Evolutionary conservation across 2,113 vertebrate species (phyloP).

Genomic region (Bubo blakistoni): DNA sequence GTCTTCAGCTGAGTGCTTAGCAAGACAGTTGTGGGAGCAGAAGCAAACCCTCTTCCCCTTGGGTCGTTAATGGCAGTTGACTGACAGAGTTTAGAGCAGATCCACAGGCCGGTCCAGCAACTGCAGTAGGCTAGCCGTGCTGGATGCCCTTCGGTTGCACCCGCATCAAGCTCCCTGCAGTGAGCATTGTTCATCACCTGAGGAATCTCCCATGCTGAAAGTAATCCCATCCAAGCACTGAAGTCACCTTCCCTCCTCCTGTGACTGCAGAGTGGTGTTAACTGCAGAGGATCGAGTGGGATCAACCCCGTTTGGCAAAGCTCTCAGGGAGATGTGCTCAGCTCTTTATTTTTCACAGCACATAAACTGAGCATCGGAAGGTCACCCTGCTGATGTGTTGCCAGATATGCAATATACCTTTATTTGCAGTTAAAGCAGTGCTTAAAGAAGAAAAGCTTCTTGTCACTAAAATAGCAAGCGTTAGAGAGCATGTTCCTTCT

Average conservation of each 20-base stretch:
- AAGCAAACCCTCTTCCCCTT: neutral
- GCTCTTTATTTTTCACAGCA: slow-evolving; percentile 7
- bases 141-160: neutral
- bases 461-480: neutral
- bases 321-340: neutral
- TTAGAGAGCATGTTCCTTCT: neutral
- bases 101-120: rapidly evolving
- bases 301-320: neutral
- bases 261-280: neutral
- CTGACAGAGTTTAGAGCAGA: neutral
- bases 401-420: slow-evolving; percentile 19
- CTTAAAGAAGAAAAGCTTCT: slow-evolving; percentile 2
- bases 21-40: neutral
- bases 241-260: neutral
- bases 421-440: neutral
- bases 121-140: neutral
- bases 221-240: neutral
- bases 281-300: neutral
- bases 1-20: neutral
- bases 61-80: neutral
- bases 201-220: neutral
- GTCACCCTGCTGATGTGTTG: slow-evolving; percentile 26
- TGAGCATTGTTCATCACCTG: neutral
- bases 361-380: neutral
- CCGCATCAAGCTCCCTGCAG: neutral